Percentiles rank a stretch among this genome's conserved stretches.
Conservation (phyloP, 2,113 vertebrate species). For the Clarias magur region DNA sequence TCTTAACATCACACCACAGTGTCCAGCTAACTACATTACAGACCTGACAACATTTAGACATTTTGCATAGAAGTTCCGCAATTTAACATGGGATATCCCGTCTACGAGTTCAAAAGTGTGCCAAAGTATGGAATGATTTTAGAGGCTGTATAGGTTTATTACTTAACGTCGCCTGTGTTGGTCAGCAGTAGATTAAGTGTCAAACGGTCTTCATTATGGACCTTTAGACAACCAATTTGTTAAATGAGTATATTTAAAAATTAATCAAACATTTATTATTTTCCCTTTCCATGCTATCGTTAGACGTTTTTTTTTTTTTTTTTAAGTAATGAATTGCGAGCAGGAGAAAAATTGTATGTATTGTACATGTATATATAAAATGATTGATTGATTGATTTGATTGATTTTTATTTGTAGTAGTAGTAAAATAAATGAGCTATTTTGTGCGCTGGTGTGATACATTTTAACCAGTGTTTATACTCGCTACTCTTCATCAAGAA, state of each 20-base stretch:
- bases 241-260: not conserved
- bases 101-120: not conserved
- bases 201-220: not conserved
- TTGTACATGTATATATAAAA: not conserved
- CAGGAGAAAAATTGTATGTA: too few relatives aligned
- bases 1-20: not conserved
- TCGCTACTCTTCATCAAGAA: too few relatives aligned
- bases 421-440: not conserved
- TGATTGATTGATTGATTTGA: too few relatives aligned
- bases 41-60: not conserved
- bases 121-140: not conserved
- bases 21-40: not conserved
- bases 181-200: not conserved
- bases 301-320: not conserved
- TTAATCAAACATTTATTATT: not conserved
- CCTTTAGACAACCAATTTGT: not conserved
- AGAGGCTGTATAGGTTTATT: not conserved
- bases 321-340: too few relatives aligned
- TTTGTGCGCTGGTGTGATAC: not conserved
- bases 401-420: not conserved
- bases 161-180: not conserved
- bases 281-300: not conserved
- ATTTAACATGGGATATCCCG: not conserved
- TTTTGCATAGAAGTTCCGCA: not conserved
- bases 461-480: not conserved